phyloP scores from a whole-genome alignment of 2,797 vertebrate species.

The Sebastes minor region DNA sequence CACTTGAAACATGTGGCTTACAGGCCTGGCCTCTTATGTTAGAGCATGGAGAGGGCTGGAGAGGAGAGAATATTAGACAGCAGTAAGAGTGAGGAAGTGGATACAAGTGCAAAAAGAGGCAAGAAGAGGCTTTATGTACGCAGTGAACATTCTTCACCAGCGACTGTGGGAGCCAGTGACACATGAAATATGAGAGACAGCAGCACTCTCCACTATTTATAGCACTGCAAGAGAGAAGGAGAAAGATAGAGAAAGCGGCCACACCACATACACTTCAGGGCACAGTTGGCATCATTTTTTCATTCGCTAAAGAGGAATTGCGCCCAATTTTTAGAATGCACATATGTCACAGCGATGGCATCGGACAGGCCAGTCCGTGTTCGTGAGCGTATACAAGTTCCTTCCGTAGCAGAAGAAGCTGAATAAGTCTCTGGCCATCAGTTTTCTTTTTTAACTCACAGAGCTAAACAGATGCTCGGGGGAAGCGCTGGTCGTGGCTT shows the following conservation, averaged over 20 bases:
- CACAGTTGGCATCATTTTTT: slow-evolving; percentile 65
- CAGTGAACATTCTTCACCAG: slow-evolving; percentile 69
- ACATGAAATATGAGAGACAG: slow-evolving; percentile 85
- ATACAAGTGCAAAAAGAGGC: slow-evolving; percentile 43
- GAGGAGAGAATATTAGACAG: slow-evolving; percentile 24
- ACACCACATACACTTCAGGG: slow-evolving; percentile 63
- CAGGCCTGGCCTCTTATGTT: slow-evolving; percentile 5
- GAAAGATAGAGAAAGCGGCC: slow-evolving; percentile 55
- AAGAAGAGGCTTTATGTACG: slow-evolving; percentile 52
- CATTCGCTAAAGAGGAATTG: slow-evolving; percentile 51
- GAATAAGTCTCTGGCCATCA: slow-evolving; percentile 10
- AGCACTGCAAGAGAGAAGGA: slow-evolving; percentile 63
- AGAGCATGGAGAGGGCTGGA: slow-evolving; percentile 5
- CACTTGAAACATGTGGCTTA: slow-evolving; percentile 7
- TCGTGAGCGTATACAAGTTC: neutral
- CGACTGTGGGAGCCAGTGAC: slow-evolving; percentile 78
- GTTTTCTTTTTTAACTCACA: slow-evolving; percentile 14
- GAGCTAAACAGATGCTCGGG: slow-evolving; percentile 47
- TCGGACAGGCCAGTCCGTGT: slow-evolving; percentile 8
- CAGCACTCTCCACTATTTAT: slow-evolving; percentile 81
- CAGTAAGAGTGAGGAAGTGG: slow-evolving; percentile 31
- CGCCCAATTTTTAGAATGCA: slow-evolving; percentile 27
- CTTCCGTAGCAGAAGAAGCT: neutral
- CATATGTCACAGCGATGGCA: slow-evolving; percentile 17
- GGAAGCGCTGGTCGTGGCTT: slow-evolving; percentile 22